Conservation (phyloP, 1,140 invertebrate genomes). For the Lasioglossum albipes region DNA sequence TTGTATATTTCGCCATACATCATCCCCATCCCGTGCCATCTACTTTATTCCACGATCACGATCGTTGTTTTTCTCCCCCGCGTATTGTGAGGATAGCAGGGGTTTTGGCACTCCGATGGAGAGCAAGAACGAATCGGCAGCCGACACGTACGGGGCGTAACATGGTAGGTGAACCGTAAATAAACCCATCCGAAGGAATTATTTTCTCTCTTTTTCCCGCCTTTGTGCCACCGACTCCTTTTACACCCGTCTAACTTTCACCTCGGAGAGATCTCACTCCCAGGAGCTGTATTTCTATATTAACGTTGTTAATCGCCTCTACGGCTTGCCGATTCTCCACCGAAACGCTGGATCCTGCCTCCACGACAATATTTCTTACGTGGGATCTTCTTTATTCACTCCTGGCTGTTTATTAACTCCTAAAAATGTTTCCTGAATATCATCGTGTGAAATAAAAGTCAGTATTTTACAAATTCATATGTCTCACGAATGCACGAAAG, state of each 20-base stretch:
- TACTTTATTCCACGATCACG: constrained; percentile 54
- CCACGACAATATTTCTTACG: background rate
- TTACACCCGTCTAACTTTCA: background rate
- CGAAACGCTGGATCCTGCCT: background rate
- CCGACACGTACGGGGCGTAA: constrained; percentile 42
- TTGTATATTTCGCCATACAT: constrained; percentile 52
- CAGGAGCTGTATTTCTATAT: background rate
- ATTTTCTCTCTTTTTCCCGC: constrained; percentile 41
- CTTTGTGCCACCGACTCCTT: background rate
- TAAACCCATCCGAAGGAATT: constrained; percentile 61
- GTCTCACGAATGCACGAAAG: too few species aligned
- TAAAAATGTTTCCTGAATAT: too few species aligned
- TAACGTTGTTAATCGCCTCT: background rate
- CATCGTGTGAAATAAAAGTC: too few species aligned
- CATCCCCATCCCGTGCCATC: constrained; percentile 34
- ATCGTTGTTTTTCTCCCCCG: constrained; percentile 45
- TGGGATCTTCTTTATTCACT: too few species aligned
- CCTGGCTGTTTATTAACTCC: too few species aligned
- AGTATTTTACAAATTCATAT: too few species aligned
- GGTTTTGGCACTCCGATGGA: constrained; percentile 49
- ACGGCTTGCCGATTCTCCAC: background rate
- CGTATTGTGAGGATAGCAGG: constrained; percentile 34
- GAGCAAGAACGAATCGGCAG: constrained; percentile 52
- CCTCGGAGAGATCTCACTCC: background rate
- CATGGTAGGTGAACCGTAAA: constrained; percentile 53